These are phyloP conservation scores for Zaprionus africanus DNA, from an alignment of 1,140 invertebrate genomes.

Conservation along the genomic window DNA sequence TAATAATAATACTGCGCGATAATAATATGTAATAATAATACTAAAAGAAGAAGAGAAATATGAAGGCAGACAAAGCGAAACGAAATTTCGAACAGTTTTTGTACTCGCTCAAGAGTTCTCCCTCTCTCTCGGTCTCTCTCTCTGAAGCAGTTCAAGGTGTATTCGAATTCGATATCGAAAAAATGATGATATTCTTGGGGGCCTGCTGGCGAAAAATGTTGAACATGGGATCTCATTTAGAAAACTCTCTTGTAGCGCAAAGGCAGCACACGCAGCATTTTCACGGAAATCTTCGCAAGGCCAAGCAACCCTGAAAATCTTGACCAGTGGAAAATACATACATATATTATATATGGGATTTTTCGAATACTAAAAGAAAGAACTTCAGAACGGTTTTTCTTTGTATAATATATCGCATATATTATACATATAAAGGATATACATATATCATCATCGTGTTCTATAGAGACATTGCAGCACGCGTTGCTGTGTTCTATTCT, in stretches of 20 bases:
- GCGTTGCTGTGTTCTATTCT: conserved; percentile 57
- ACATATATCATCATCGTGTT: conserved; percentile 12
- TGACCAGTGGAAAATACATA: background rate
- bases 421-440: conserved; percentile 12
- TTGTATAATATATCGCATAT: conserved; percentile 52
- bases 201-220: conserved; percentile 37
- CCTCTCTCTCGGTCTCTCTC: background rate
- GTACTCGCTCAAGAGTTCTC: background rate
- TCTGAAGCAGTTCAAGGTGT: conserved; percentile 26
- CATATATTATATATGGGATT: conserved; percentile 5
- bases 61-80: conserved; percentile 1
- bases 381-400: conserved; percentile 24
- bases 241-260: conserved; percentile 81
- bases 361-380: conserved; percentile 4
- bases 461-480: conserved; percentile 40
- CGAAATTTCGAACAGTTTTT: conserved; percentile 18
- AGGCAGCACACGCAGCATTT: conserved; percentile 76
- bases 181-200: conserved; percentile 26
- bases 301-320: conserved; percentile 60
- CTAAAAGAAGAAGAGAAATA: conserved; percentile 1
- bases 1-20: conserved; percentile 36
- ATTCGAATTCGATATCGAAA: conserved; percentile 66
- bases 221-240: conserved; percentile 66
- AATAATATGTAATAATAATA: conserved; percentile 36
- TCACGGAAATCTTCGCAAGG: conserved; percentile 80